Evolutionary conservation across 2,888 invertebrate genomes (phyloP).

Genomic region (Apotomis betuletana): DNA sequence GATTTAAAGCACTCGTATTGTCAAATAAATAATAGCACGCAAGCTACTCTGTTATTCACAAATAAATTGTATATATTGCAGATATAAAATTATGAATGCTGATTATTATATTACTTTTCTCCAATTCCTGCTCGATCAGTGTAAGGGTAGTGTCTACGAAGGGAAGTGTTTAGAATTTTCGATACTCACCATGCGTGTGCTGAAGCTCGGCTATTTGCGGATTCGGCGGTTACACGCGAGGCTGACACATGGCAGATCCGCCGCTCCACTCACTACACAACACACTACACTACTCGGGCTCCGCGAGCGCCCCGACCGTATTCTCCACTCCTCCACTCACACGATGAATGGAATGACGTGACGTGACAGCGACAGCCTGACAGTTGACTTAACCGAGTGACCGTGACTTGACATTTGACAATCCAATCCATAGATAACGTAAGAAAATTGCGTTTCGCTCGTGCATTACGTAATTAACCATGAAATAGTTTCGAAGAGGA

Average conservation of each 20-base stretch:
- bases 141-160: constrained; percentile 3
- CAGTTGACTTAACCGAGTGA: constrained; percentile 1
- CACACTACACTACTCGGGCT: constrained; percentile 9
- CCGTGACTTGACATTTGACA: neutral
- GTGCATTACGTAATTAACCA: neutral
- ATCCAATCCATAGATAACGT: constrained; percentile 4
- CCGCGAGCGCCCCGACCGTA: constrained; percentile 13
- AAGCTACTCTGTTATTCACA: too few species aligned
- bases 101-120: constrained; percentile 1
- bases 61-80: neutral
- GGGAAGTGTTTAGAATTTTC: neutral
- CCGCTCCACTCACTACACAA: constrained; percentile 21
- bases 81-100: neutral
- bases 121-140: constrained; percentile 11
- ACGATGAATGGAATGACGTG: constrained; percentile 2
- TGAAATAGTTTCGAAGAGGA: too few species aligned
- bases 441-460: constrained; percentile 20
- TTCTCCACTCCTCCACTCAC: constrained; percentile 28
- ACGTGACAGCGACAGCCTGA: neutral
- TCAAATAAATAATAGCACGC: neutral
- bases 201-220: constrained; percentile 6
- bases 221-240: neutral
- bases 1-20: neutral
- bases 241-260: constrained; percentile 21
- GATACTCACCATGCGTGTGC: constrained; percentile 24